phyloP scores from a whole-genome alignment of 2,797 vertebrate genomes.

The Erpetoichthys calabaricus region DNA sequence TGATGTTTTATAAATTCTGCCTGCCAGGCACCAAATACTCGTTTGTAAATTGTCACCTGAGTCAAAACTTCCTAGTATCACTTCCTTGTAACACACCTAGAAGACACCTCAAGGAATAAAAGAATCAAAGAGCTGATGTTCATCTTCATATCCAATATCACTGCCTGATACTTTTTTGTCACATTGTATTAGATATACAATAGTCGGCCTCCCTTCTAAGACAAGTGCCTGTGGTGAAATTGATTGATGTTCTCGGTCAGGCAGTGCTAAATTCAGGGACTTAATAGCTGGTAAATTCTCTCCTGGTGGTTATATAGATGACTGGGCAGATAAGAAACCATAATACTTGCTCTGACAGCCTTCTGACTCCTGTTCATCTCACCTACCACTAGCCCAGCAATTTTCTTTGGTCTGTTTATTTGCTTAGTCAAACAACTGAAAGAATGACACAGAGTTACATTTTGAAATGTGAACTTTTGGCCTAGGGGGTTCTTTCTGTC shows the following conservation, averaged over 20 bases:
- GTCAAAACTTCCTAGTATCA: not conserved
- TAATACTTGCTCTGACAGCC: no score
- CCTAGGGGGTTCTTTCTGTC: no score
- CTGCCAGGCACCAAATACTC: no score
- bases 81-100: conserved; percentile 8
- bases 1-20: no score
- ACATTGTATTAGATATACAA: conserved; percentile 19
- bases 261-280: conserved; percentile 45
- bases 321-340: conserved; percentile 14
- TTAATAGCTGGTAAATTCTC: conserved; percentile 13
- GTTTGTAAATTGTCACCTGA: no score
- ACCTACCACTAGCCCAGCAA: no score
- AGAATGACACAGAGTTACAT: no score
- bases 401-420: no score
- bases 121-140: conserved; percentile 20
- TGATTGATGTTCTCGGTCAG: conserved; percentile 60
- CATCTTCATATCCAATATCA: conserved; percentile 22
- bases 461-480: no score
- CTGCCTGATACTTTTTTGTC: conserved; percentile 22
- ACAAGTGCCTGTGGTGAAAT: conserved; percentile 26
- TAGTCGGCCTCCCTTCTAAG: conserved; percentile 18
- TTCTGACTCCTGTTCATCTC: no score
- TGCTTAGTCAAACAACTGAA: no score
- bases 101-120: conserved; percentile 17
- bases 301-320: conserved; percentile 13